Evolutionary conservation across 1,140 invertebrate genomes (phyloP), one percentile per base, ranked within the genome.

Genomic region (Drosophila burlai): DNA sequence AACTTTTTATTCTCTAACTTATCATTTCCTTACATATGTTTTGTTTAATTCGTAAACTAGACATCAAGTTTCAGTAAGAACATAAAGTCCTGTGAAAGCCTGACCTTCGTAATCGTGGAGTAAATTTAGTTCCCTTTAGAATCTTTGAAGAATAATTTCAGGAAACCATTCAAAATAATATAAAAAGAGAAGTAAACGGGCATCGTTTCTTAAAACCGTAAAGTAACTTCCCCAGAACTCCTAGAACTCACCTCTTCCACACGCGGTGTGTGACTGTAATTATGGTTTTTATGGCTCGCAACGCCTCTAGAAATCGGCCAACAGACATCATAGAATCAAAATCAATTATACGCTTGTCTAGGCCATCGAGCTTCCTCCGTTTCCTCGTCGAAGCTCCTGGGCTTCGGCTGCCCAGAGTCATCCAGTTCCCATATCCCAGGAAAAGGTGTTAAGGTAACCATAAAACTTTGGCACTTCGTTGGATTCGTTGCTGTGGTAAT

Each of bases 341-440:
- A 76, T 83, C 60, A 83, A 91, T 91, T 91, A 81, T 75, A 91
- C 83, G 87, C 83, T 83, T 91, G 77, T 87, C 85, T 81, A 81
- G 77, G 77, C 59, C 57, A 72, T 54, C 42, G 50, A 54, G 72
- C 67, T 63, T 69, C 40, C 36, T 36, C 76, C 54, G 47, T 42
- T 38, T 38, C 43, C 61, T 58, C n/a, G 24, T n/a, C 16, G 29
- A 3, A 16, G 15, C 29, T 13, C 64, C 24, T 31, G 9, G 15
- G 29, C 38, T n/a, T 29, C 9, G 16, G 24, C 16, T n/a, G 47
- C n/a, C 4, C 21, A 13, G n/a, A 13, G 13, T 42, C 16, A 42
- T 26, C 40, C 46, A 34, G 47, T 40, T 73, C 69, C 43, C 71
- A 72, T 62, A 62, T 72, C 29, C 67, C 47, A 47, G 52, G 31